Conservation (phyloP, 2,797 vertebrate genomes). For the Ctenopoma multispine region DNA sequence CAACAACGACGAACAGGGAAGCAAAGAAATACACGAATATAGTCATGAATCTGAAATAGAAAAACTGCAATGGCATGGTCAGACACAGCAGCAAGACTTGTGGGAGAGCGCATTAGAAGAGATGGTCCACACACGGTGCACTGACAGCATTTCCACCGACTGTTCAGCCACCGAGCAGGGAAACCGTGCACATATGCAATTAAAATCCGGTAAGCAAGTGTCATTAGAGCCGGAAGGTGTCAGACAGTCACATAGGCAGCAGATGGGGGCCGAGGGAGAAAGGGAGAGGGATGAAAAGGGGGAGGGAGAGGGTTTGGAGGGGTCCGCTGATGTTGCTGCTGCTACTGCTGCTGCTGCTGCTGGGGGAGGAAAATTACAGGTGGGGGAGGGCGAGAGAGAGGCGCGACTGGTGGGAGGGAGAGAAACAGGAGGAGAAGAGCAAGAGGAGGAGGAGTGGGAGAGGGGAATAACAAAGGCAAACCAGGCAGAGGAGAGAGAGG, state of each 20-base stretch:
- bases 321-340: conserved; percentile 65
- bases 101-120: conserved; percentile 52
- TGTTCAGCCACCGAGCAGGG: conserved; percentile 67
- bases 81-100: conserved; percentile 39
- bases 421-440: conserved; percentile 54
- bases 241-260: conserved; percentile 75
- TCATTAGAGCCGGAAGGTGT: conserved; percentile 79
- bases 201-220: conserved; percentile 80
- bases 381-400: conserved; percentile 72
- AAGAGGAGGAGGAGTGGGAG: conserved; percentile 67
- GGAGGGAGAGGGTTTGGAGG: conserved; percentile 74
- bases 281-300: conserved; percentile 63
- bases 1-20: conserved; percentile 40
- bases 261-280: conserved; percentile 77
- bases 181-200: conserved; percentile 67
- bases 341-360: conserved; percentile 63
- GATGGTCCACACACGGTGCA: conserved; percentile 46
- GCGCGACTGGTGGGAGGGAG: conserved; percentile 60
- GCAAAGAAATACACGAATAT: conserved; percentile 23
- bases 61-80: conserved; percentile 36
- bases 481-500: conserved; percentile 58
- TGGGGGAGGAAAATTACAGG: conserved; percentile 80
- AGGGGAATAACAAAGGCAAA: conserved; percentile 71
- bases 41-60: conserved; percentile 43
- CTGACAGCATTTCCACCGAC: conserved; percentile 62